These are phyloP conservation scores for Ooceraea biroi DNA, from an alignment of 1,140 invertebrate species.

Conservation along the genomic window DNA sequence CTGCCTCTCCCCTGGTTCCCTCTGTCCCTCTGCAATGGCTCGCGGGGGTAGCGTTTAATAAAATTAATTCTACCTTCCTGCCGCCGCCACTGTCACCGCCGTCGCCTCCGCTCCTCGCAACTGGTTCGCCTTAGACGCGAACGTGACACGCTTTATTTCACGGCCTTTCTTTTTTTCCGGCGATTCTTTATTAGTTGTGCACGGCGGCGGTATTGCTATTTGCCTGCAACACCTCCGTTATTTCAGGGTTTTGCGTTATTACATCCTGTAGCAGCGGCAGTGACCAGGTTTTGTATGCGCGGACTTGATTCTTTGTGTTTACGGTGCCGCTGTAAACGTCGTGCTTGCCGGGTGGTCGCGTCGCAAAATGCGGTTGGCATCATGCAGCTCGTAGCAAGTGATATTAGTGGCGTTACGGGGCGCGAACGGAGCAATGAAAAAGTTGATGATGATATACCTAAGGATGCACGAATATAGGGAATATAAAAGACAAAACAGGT, in stretches of 20 bases:
- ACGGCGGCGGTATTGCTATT: conserved; percentile 12
- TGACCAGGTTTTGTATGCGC: conserved; percentile 49
- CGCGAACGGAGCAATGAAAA: neutral
- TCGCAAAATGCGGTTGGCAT: conserved; percentile 32
- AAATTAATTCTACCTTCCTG: conserved; percentile 72
- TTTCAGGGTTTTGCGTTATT: conserved; percentile 35
- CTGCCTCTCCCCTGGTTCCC: too few species aligned
- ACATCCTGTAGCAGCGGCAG: neutral
- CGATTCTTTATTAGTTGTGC: conserved; percentile 26
- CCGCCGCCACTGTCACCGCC: conserved; percentile 1
- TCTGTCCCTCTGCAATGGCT: conserved; percentile 50
- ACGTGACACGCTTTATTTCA: conserved; percentile 64
- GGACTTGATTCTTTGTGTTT: conserved; percentile 30
- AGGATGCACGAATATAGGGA: neutral
- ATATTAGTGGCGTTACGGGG: conserved; percentile 39
- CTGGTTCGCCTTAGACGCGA: conserved; percentile 36
- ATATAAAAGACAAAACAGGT: neutral
- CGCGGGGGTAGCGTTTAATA: conserved; percentile 70
- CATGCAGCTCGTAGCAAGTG: conserved; percentile 11
- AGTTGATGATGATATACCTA: neutral
- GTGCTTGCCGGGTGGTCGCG: neutral
- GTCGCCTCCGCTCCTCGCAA: conserved; percentile 21
- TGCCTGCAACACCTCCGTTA: conserved; percentile 39
- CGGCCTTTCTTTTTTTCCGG: neutral
- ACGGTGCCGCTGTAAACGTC: conserved; percentile 32